Percentiles rank a stretch among this genome's conserved stretches.
phyloP scores from a whole-genome alignment of 2,797 vertebrate genomes.

The Acanthurus tractus region DNA sequence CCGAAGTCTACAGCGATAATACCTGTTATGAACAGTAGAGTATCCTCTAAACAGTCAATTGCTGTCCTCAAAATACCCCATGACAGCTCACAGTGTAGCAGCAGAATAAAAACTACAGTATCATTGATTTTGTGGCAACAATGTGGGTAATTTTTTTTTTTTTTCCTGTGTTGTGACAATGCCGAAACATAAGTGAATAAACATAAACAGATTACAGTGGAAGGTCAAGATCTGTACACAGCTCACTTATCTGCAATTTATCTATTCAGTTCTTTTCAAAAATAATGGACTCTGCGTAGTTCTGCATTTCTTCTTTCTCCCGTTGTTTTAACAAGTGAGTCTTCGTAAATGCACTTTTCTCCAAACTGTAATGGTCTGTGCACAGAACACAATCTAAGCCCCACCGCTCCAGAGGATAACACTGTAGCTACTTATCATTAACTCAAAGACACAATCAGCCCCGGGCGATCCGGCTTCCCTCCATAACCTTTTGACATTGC shows the following conservation, averaged over 20 bases:
- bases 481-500: constrained; percentile 83
- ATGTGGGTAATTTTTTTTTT: not conserved
- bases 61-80: constrained; percentile 32
- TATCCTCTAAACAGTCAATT: constrained; percentile 41
- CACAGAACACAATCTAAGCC: constrained; percentile 59
- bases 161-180: constrained; percentile 18
- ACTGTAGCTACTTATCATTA: constrained; percentile 83
- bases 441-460: constrained; percentile 83
- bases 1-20: constrained; percentile 59
- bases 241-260: not conserved
- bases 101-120: constrained; percentile 31
- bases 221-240: not conserved
- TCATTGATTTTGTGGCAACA: constrained; percentile 28
- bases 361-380: constrained; percentile 42
- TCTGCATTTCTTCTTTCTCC: not conserved
- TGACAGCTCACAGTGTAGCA: constrained; percentile 19
- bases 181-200: constrained; percentile 1
- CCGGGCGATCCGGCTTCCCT: constrained; percentile 76
- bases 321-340: constrained; percentile 23
- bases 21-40: constrained; percentile 41
- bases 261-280: not conserved
- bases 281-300: not conserved
- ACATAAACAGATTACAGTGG: not conserved
- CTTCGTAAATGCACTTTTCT: constrained; percentile 39
- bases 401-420: constrained; percentile 71